phyloP scores from a whole-genome alignment of 1,140 invertebrate species.

The Macrotrachela quadricornifera region DNA sequence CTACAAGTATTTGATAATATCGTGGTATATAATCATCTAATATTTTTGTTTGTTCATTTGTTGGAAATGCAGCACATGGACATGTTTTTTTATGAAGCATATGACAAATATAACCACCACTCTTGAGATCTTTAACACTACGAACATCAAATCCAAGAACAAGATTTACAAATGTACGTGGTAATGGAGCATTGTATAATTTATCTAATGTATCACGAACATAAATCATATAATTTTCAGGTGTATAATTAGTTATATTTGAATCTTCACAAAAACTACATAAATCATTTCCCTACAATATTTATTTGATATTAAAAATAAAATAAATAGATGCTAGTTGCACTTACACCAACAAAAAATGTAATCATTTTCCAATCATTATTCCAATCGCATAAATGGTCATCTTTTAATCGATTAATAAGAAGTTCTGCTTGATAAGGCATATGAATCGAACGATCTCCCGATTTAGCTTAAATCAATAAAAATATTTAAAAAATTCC shows the following conservation, averaged over 20 bases:
- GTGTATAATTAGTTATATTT: slow-evolving; percentile 11
- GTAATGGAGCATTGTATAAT: slow-evolving; percentile 31
- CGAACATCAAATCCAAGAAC: slow-evolving; percentile 41
- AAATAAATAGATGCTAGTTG: not conserved
- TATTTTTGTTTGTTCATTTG: not conserved
- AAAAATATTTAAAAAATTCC: too few relatives aligned
- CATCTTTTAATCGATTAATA: slow-evolving; percentile 44
- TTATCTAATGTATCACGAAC: slow-evolving; percentile 38
- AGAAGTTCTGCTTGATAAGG: slow-evolving; percentile 39
- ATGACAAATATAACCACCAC: not conserved
- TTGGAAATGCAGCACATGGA: slow-evolving; percentile 5
- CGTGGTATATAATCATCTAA: not conserved
- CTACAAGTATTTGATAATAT: slow-evolving; percentile 14
- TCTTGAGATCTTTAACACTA: too few relatives aligned
- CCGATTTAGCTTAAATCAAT: too few relatives aligned
- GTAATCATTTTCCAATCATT: slow-evolving; percentile 54
- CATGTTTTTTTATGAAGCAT: not conserved
- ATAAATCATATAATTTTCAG: slow-evolving; percentile 39
- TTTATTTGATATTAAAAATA: too few relatives aligned
- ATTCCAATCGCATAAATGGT: slow-evolving; percentile 30
- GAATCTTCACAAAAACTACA: slow-evolving; percentile 43
- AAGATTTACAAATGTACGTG: slow-evolving; percentile 51
- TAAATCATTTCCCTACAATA: slow-evolving; percentile 43
- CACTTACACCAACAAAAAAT: slow-evolving; percentile 46
- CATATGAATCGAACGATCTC: too few relatives aligned